These are phyloP conservation scores for Eumeta japonica DNA, from an alignment of 1,140 invertebrate genomes.

Conservation along the genomic window DNA sequence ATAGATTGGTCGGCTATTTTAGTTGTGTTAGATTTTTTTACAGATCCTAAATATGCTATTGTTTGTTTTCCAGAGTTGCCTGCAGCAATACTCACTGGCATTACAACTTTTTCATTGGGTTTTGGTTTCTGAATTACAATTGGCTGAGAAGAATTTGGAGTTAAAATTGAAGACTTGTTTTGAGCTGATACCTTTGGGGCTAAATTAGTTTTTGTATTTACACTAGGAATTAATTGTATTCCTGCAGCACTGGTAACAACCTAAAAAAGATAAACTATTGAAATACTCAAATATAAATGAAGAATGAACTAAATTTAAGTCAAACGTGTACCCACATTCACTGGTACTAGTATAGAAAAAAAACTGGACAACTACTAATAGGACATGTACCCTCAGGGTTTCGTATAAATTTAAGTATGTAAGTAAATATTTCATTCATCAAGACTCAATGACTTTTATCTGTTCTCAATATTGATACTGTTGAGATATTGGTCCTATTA, in stretches of 20 bases:
- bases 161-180: constrained; percentile 42
- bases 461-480: too few relatives aligned
- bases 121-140: constrained; percentile 55
- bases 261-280: constrained; percentile 32
- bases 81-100: constrained; percentile 47
- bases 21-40: constrained; percentile 40
- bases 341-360: constrained; percentile 2
- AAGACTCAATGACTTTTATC: too few relatives aligned
- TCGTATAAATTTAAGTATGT: too few relatives aligned
- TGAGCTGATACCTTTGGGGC: constrained; percentile 33
- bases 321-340: too few relatives aligned
- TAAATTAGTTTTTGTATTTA: constrained; percentile 41
- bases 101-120: constrained; percentile 43
- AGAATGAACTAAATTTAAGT: too few relatives aligned
- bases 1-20: constrained; percentile 44
- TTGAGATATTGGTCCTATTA: too few relatives aligned
- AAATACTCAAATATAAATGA: too few relatives aligned
- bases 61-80: constrained; percentile 35
- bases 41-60: constrained; percentile 42
- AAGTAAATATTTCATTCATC: too few relatives aligned
- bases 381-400: too few relatives aligned
- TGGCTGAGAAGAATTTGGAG: constrained; percentile 40
- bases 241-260: constrained; percentile 43
- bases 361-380: too few relatives aligned
- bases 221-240: constrained; percentile 47